Evolutionary conservation across 2,888 invertebrate species (phyloP).

Genomic region (Ophion slaviceki): DNA sequence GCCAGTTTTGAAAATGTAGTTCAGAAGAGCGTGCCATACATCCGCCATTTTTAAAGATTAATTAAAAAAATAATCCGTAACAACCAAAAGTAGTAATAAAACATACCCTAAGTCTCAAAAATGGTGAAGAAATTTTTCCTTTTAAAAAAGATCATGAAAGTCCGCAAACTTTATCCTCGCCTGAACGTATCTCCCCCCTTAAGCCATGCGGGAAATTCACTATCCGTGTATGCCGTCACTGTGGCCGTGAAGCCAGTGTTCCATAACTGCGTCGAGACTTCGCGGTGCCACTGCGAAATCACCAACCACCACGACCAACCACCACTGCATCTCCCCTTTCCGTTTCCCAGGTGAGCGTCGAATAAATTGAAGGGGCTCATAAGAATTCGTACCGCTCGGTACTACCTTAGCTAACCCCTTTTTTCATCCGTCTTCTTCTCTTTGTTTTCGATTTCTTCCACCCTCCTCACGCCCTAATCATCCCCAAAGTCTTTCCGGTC

Average conservation of each 20-base stretch:
- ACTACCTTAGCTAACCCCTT: slow-evolving; percentile 32
- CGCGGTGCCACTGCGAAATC: slow-evolving; percentile 41
- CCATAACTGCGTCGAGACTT: slow-evolving; percentile 64
- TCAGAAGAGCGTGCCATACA: too few species aligned
- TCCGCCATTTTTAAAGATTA: too few species aligned
- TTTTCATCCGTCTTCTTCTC: slow-evolving; percentile 2
- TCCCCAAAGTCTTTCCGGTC: slow-evolving; percentile 37
- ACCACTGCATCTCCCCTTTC: too few species aligned
- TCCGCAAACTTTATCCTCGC: too few species aligned
- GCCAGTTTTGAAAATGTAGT: too few species aligned
- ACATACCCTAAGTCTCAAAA: too few species aligned
- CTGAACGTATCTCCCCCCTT: slow-evolving; percentile 11
- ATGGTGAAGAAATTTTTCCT: too few species aligned
- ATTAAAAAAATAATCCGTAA: too few species aligned
- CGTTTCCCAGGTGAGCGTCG: not conserved
- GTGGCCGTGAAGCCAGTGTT: slow-evolving; percentile 35
- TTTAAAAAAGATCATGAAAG: too few species aligned
- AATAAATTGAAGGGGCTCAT: slow-evolving; percentile 4
- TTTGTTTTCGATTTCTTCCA: slow-evolving; percentile 36
- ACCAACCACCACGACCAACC: not conserved
- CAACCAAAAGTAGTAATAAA: too few species aligned
- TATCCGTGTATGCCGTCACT: slow-evolving; percentile 61
- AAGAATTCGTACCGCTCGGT: slow-evolving; percentile 60
- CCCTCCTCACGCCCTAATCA: slow-evolving; percentile 36
- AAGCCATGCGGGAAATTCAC: slow-evolving; percentile 70